Percentiles rank a stretch among this genome's conserved stretches.
phyloP scores from a whole-genome alignment of 2,797 vertebrate genomes.

The Pelodytes ibericus region DNA sequence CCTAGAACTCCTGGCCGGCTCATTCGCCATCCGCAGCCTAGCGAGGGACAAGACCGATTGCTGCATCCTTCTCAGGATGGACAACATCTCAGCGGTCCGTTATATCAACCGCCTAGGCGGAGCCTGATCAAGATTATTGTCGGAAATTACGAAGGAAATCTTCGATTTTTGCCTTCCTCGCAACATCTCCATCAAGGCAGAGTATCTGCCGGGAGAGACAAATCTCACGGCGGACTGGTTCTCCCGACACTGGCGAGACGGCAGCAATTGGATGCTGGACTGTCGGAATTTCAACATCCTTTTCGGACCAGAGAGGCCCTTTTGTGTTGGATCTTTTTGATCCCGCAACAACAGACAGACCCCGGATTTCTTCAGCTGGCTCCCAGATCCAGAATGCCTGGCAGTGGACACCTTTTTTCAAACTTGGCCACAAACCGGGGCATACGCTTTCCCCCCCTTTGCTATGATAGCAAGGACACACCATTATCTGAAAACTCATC shows the following conservation, averaged over 20 bases:
- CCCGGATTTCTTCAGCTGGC: neutral
- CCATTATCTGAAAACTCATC: too few relatives aligned
- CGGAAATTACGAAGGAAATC: neutral
- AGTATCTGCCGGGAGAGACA: neutral
- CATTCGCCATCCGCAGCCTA: neutral
- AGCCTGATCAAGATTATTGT: neutral
- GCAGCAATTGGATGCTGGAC: neutral
- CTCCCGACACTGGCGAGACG: neutral
- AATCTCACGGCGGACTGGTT: neutral
- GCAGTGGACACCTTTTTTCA: neutral
- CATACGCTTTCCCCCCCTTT: neutral
- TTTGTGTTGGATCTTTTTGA: neutral
- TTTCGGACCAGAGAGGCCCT: neutral
- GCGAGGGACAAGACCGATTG: neutral
- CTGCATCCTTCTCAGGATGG: neutral
- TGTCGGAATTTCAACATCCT: neutral
- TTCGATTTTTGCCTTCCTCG: neutral
- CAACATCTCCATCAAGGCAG: neutral
- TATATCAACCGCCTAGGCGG: neutral
- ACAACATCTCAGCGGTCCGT: neutral
- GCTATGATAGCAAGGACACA: too few relatives aligned
- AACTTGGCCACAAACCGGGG: neutral
- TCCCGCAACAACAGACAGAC: neutral
- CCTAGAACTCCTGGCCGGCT: neutral
- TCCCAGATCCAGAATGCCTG: neutral